phyloP scores from a whole-genome alignment of 2,888 invertebrate genomes.

The Tholera decimalis region DNA sequence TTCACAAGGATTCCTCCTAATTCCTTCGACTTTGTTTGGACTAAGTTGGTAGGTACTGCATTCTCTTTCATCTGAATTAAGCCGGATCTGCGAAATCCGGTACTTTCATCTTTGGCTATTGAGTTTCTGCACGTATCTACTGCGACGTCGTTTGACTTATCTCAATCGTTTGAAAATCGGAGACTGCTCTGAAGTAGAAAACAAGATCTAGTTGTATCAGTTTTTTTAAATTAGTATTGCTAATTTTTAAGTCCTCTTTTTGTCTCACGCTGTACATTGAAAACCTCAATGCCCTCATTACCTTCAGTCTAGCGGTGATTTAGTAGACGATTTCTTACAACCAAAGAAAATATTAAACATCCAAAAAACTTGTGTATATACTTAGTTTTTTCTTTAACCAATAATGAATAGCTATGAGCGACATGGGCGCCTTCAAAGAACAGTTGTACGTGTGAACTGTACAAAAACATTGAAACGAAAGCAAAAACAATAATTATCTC shows the following conservation, averaged over 20 bases:
- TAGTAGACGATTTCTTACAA: neutral
- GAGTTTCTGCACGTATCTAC: conserved; percentile 32
- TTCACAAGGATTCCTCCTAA: neutral
- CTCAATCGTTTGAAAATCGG: neutral
- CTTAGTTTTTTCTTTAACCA: conserved; percentile 18
- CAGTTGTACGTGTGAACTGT: conserved; percentile 9
- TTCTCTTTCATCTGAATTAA: conserved; percentile 11
- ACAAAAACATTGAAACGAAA: conserved; percentile 36
- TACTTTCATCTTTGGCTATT: conserved; percentile 30
- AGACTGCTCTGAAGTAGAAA: neutral
- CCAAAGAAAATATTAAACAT: neutral
- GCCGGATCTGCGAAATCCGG: conserved; percentile 12
- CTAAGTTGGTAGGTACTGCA: neutral
- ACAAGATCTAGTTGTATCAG: neutral
- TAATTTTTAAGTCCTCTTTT: neutral
- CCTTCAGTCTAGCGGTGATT: neutral
- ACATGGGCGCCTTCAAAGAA: conserved; percentile 1
- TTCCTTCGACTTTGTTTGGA: conserved; percentile 15
- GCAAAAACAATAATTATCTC: conserved; percentile 46
- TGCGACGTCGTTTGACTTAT: conserved; percentile 8
- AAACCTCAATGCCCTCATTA: too few relatives aligned
- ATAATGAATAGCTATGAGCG: conserved; percentile 2
- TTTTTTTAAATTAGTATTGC: neutral
- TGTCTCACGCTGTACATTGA: neutral
- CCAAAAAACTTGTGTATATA: conserved; percentile 19